A percentile compares a stretch with the other conserved stretches of the same genome.
These are phyloP conservation scores for Archocentrus centrarchus DNA, from an alignment of 2,113 vertebrate species.

Conservation along the genomic window DNA sequence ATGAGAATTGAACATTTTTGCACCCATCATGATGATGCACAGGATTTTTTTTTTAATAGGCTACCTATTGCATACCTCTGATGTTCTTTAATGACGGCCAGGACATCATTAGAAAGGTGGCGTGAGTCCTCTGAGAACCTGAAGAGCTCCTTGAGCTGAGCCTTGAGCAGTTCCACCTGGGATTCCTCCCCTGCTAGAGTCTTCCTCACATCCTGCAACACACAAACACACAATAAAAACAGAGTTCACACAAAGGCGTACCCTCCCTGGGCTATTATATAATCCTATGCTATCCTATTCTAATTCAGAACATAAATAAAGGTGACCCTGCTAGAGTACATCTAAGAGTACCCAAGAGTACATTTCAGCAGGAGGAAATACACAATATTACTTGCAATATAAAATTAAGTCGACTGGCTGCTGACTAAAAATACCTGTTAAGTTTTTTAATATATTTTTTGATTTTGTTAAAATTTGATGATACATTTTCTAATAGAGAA, in stretches of 20 bases:
- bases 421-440: no score
- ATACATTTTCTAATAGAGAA: no score
- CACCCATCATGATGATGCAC: background rate
- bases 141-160: slow-evolving; percentile 88
- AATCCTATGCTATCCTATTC: background rate
- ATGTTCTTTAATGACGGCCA: slow-evolving; percentile 87
- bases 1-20: background rate
- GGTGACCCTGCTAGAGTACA: background rate
- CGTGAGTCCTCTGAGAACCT: slow-evolving; percentile 82
- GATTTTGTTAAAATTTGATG: no score
- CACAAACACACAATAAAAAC: background rate
- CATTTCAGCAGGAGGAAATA: background rate
- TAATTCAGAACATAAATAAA: background rate
- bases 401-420: background rate
- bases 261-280: background rate
- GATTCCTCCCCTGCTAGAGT: slow-evolving; percentile 84
- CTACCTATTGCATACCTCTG: slow-evolving; percentile 82
- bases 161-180: slow-evolving; percentile 84
- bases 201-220: slow-evolving; percentile 80
- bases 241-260: background rate
- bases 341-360: no score
- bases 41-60: background rate
- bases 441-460: no score
- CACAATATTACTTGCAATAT: background rate
- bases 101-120: slow-evolving; percentile 82